phyloP scores from a whole-genome alignment of 2,888 invertebrate species.

The Mayetiola destructor region DNA sequence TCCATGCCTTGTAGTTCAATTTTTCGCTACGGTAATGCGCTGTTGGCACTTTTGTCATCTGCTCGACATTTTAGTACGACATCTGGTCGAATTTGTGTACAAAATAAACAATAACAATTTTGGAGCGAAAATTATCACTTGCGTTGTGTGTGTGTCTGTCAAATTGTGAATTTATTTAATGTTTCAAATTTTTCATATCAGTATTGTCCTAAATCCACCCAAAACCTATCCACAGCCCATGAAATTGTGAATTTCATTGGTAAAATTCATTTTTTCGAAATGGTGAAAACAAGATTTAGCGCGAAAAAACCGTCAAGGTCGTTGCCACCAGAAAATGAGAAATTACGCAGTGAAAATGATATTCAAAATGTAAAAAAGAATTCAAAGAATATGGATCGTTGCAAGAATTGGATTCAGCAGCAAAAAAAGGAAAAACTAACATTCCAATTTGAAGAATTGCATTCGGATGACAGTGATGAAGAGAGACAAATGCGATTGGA shows the following conservation, averaged over 20 bases:
- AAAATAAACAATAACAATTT: background rate
- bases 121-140: background rate
- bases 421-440: conserved; percentile 34
- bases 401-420: conserved; percentile 36
- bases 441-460: conserved; percentile 31
- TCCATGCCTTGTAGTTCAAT: background rate
- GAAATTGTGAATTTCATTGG: too few species aligned
- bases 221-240: too few species aligned
- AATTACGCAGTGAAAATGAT: background rate
- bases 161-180: background rate
- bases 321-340: background rate
- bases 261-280: too few species aligned
- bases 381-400: conserved; percentile 23
- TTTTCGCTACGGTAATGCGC: too few species aligned
- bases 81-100: background rate
- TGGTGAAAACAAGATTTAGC: background rate
- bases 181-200: background rate
- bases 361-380: background rate
- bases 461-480: conserved; percentile 32
- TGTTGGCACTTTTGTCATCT: background rate
- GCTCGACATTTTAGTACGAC: background rate
- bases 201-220: background rate
- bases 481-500: background rate
- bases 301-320: background rate
- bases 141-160: background rate